Percentiles rank a stretch among this genome's conserved stretches.
phyloP scores from a whole-genome alignment of 2,797 vertebrate species.

The Cichlasoma orientale region DNA sequence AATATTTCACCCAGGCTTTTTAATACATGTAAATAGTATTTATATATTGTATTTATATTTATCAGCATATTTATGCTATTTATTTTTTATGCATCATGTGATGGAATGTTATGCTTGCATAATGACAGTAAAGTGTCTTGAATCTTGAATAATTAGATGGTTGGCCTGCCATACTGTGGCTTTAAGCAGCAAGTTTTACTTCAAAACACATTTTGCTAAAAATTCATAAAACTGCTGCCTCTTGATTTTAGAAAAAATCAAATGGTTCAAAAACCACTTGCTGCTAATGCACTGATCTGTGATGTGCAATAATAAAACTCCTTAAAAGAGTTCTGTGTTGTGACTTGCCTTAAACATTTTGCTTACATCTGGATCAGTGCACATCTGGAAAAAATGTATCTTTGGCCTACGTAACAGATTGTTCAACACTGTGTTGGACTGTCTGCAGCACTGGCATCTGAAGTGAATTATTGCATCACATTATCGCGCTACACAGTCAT shows the following conservation, averaged over 20 bases:
- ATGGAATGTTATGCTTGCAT: too few species aligned
- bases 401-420: background rate
- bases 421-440: background rate
- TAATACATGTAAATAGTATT: too few species aligned
- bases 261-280: background rate
- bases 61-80: too few species aligned
- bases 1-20: background rate
- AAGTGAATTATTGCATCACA: slow-evolving; percentile 9
- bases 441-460: slow-evolving; percentile 4
- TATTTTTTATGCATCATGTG: too few species aligned
- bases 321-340: background rate
- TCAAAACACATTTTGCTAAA: background rate
- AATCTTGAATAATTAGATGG: background rate
- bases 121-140: too few species aligned
- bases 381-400: background rate
- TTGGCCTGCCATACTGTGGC: background rate
- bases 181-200: background rate
- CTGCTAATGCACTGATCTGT: background rate
- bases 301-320: background rate
- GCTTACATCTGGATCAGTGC: background rate
- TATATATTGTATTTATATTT: too few species aligned
- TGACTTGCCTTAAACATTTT: background rate
- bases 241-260: too few species aligned
- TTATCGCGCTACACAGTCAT: background rate
- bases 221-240: background rate